Evolutionary conservation across 2,888 invertebrate genomes (phyloP).

Genomic region (Pemphredon lugubris): DNA sequence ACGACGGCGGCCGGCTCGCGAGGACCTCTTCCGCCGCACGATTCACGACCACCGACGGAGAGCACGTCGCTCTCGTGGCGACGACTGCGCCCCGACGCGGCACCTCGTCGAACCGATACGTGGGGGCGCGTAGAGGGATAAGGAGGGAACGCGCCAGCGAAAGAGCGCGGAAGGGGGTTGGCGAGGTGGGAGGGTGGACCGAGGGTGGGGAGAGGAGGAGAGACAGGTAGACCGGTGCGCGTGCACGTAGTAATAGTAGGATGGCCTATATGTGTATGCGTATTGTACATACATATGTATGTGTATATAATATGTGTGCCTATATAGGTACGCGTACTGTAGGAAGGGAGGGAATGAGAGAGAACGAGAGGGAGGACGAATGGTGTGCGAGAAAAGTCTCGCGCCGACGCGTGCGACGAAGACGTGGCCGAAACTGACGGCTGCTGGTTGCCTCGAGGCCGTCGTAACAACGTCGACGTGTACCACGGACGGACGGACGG

Average conservation of each 20-base stretch:
- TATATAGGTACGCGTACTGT: background rate
- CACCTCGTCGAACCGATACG: conserved; percentile 50
- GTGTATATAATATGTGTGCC: no score
- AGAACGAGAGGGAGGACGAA: conserved; percentile 9
- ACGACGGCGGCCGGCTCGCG: conserved; percentile 57
- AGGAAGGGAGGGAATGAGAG: background rate
- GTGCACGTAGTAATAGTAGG: conserved; percentile 43
- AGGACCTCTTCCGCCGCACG: conserved; percentile 62
- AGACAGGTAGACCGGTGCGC: conserved; percentile 36
- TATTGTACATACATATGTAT: no score
- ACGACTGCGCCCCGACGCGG: conserved; percentile 60
- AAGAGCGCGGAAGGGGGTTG: conserved; percentile 33
- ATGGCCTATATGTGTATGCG: no score
- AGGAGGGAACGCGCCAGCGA: conserved; percentile 18
- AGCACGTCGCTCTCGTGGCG: conserved; percentile 60
- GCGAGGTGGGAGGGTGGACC: conserved; percentile 17
- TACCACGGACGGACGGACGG: background rate
- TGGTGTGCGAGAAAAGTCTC: background rate
- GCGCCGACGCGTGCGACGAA: conserved; percentile 23
- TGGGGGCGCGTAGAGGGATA: conserved; percentile 30
- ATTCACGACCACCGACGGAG: conserved; percentile 60
- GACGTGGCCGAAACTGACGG: conserved; percentile 30
- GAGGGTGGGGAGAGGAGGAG: conserved; percentile 29
- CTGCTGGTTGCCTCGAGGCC: background rate
- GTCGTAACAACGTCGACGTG: conserved; percentile 17